Evolutionary conservation across 2,888 invertebrate species (phyloP).

Genomic region (Cremastinae sp.): DNA sequence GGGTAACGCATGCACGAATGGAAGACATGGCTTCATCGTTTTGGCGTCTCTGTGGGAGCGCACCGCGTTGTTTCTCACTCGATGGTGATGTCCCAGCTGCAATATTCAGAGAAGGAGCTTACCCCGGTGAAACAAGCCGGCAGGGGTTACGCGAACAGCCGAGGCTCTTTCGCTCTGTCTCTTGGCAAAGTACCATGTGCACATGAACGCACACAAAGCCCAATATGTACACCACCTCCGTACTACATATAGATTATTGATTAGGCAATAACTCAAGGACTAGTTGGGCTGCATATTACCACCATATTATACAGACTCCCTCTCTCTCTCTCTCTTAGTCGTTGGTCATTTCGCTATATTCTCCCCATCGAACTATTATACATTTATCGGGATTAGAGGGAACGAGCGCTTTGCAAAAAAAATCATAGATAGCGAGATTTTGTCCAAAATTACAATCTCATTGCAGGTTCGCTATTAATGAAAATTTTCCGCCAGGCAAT

Average conservation of each 20-base stretch:
- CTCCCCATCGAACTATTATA: slow-evolving; percentile 72
- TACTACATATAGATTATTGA: slow-evolving; percentile 80
- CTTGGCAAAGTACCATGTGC: slow-evolving; percentile 63
- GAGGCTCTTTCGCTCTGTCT: slow-evolving; percentile 59
- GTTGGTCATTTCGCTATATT: slow-evolving; percentile 55
- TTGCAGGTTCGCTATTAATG: too few relatives aligned
- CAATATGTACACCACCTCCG: slow-evolving; percentile 59
- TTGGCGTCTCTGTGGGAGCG: slow-evolving; percentile 9
- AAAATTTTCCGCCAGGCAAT: too few relatives aligned
- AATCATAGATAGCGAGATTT: too few relatives aligned
- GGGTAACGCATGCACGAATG: too few relatives aligned
- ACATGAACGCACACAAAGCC: slow-evolving; percentile 3
- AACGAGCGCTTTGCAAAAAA: slow-evolving; percentile 26
- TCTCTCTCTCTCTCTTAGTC: slow-evolving; percentile 33
- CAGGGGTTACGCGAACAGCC: slow-evolving; percentile 72
- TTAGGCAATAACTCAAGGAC: slow-evolving; percentile 81
- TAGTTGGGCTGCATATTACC: slow-evolving; percentile 80
- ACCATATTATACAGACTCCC: slow-evolving; percentile 73
- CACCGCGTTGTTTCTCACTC: slow-evolving; percentile 47
- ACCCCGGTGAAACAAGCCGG: slow-evolving; percentile 66
- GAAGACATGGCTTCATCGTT: too few relatives aligned
- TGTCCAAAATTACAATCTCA: too few relatives aligned
- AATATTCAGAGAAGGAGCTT: slow-evolving; percentile 76
- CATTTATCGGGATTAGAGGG: slow-evolving; percentile 77
- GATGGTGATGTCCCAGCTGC: slow-evolving; percentile 75